Conservation (phyloP, 1,140 invertebrate genomes). For the Acromyrmex heyeri region DNA sequence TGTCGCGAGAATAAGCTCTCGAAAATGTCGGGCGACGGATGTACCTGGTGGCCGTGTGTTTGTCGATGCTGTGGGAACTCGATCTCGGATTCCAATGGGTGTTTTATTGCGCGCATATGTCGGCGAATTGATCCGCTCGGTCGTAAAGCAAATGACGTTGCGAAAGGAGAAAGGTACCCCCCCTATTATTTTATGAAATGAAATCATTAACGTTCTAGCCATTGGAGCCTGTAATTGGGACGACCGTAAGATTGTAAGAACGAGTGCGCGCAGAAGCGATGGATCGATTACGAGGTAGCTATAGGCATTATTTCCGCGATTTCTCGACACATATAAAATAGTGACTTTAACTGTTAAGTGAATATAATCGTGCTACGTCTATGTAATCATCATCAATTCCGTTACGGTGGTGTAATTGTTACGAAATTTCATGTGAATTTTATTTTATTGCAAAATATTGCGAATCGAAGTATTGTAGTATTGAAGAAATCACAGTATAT, state of each 20-base stretch:
- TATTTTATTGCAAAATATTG: neutral
- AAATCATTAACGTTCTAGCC: constrained; percentile 67
- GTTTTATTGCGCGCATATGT: constrained; percentile 67
- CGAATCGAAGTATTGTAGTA: neutral
- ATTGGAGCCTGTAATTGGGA: constrained; percentile 55
- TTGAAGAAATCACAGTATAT: constrained; percentile 6
- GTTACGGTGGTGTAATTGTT: neutral
- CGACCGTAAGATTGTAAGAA: constrained; percentile 45
- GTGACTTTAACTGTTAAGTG: neutral
- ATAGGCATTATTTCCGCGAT: constrained; percentile 17
- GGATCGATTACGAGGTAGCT: constrained; percentile 47
- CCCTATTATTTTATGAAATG: constrained; percentile 70
- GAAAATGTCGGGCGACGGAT: constrained; percentile 25
- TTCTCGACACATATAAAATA: neutral
- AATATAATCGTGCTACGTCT: neutral
- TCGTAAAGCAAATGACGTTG: constrained; percentile 72
- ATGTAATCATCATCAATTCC: neutral
- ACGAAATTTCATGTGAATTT: neutral
- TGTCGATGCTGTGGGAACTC: constrained; percentile 62
- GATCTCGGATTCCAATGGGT: constrained; percentile 67
- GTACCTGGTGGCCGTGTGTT: neutral
- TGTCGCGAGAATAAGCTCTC: constrained; percentile 7
- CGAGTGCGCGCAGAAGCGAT: constrained; percentile 15
- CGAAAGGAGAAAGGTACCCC: constrained; percentile 63
- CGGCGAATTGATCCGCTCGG: constrained; percentile 70